Percentiles rank a stretch among this genome's conserved stretches.
These are phyloP conservation scores for Umimayanthus kanabou DNA, from an alignment of 92 coral and sea anemone species.

Conservation along the genomic window DNA sequence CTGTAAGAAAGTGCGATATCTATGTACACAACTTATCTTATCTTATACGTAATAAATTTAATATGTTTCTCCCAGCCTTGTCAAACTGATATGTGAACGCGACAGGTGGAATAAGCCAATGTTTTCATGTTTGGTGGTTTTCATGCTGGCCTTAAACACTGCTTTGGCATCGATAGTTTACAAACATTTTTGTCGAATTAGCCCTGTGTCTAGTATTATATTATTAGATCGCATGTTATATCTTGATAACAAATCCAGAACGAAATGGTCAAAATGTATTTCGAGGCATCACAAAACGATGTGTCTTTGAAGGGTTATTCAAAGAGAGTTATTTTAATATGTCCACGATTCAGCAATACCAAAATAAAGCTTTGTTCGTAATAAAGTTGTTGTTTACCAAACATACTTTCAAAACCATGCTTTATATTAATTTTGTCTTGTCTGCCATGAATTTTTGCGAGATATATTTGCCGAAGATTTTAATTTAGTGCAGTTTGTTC, in stretches of 20 bases:
- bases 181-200: neutral
- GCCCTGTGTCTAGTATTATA: neutral
- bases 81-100: neutral
- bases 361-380: constrained; percentile 12
- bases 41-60: neutral
- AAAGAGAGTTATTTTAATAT: neutral
- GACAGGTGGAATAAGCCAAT: constrained; percentile 12
- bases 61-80: too few relatives aligned
- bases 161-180: neutral
- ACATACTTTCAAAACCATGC: neutral
- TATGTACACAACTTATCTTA: neutral
- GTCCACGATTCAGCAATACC: neutral
- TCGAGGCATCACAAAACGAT: neutral
- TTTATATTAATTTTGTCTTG: too few relatives aligned
- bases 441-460: neutral
- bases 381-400: constrained; percentile 22
- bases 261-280: neutral
- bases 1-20: neutral
- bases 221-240: neutral
- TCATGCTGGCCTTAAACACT: constrained; percentile 8
- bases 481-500: neutral
- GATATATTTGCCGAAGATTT: neutral
- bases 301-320: neutral
- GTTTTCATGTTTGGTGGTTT: constrained; percentile 18
- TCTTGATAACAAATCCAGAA: neutral